These are phyloP conservation scores for Tragelaphus buxtoni DNA, from an alignment of 2,113 vertebrate species.

Conservation along the genomic window DNA sequence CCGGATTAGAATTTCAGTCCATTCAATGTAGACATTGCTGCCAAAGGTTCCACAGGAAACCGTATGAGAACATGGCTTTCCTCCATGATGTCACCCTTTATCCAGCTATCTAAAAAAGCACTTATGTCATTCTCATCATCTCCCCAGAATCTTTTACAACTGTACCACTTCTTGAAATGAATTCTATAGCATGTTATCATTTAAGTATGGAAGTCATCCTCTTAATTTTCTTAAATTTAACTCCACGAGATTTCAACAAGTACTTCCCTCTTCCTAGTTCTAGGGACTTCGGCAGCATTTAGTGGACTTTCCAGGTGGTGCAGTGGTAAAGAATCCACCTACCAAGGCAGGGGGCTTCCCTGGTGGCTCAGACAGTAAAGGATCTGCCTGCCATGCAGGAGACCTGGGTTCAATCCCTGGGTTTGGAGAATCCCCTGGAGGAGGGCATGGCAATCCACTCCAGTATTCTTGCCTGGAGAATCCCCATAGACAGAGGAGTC, in stretches of 20 bases:
- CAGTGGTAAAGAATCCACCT: neutral
- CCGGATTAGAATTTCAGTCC: neutral
- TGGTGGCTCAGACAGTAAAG: neutral
- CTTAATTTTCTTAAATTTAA: neutral
- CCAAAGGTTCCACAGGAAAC: neutral
- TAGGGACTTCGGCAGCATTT: neutral
- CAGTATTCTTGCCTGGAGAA: neutral
- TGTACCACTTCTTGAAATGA: neutral
- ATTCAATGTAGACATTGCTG: neutral
- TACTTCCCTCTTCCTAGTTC: neutral
- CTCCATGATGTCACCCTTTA: neutral
- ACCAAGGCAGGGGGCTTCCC: neutral
- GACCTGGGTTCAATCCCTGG: neutral
- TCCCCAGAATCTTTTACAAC: neutral
- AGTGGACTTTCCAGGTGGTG: neutral
- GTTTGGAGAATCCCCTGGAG: neutral
- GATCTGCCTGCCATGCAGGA: neutral
- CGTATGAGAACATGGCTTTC: neutral
- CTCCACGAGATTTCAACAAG: neutral
- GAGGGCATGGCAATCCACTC: neutral
- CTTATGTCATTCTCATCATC: neutral
- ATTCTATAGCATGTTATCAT: neutral
- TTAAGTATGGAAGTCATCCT: neutral
- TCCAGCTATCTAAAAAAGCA: neutral
- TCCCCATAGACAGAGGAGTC: neutral